Percentiles rank a stretch among this genome's conserved stretches.
Evolutionary conservation across 2,888 invertebrate species (phyloP).

Genomic region (Anagyrus pseudococci): DNA sequence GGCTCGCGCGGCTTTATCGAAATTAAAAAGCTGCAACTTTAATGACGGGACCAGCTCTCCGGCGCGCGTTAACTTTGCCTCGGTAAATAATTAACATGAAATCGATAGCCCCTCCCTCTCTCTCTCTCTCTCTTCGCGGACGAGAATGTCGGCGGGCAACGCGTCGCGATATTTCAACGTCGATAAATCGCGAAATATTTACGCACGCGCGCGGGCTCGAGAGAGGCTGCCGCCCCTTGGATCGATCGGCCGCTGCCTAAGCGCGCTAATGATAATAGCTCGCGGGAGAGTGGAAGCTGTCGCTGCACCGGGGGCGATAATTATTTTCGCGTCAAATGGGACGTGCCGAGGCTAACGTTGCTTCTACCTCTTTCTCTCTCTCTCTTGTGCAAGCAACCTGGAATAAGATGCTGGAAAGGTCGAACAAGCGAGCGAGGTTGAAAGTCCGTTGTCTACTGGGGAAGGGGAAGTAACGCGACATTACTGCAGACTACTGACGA

Average conservation of each 20-base stretch:
- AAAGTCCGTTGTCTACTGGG: too few species aligned
- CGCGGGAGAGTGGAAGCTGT: background rate
- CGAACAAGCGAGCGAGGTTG: too few species aligned
- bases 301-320: conserved; percentile 18
- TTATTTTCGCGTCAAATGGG: conserved; percentile 35
- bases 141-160: background rate
- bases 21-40: conserved; percentile 25
- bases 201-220: background rate
- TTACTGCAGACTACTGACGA: too few species aligned
- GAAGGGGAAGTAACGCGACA: too few species aligned
- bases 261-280: conserved; percentile 15
- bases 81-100: conserved; percentile 23
- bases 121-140: background rate
- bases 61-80: conserved; percentile 13
- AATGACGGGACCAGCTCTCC: background rate
- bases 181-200: background rate
- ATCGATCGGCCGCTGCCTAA: conserved; percentile 15
- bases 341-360: background rate
- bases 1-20: background rate
- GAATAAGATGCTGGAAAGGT: too few species aligned
- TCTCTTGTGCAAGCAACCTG: too few species aligned
- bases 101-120: conserved; percentile 9
- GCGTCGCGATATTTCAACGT: background rate
- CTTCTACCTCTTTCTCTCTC: background rate
- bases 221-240: too few species aligned